Evolutionary conservation across 2,797 vertebrate genomes (phyloP), one percentile per base, ranked within the genome.

Genomic region (Eulemur albifrons): DNA sequence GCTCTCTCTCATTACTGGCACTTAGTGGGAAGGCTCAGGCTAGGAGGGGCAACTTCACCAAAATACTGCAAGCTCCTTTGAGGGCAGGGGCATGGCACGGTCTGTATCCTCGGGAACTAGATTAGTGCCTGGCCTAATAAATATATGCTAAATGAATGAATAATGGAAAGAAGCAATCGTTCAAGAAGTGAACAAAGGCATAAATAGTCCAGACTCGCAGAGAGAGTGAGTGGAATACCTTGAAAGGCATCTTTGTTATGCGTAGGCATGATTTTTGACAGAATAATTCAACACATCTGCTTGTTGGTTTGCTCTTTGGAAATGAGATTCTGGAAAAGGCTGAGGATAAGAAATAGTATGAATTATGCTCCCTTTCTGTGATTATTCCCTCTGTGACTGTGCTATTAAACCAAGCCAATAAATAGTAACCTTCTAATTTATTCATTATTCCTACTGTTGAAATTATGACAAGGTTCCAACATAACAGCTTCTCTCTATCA

Each of bases 361-460:
- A 97, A 95, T 95, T 93, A 89, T 93, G 79, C 43, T 72, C 63
- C 88, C 81, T 82, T 90, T 88, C 82, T 83, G 25, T 87, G 70
- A 96, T 87, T 90, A 43, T 73, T 63, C 54, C 59, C 63, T 95
- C 57, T 94, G 57, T 23, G 25, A 95, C 94, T 94, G 94, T 84
- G 88, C 65, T 87, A 93, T 97, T 94, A 87, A 93, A 35, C 45
- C 88, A 95, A 92, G 61, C 93, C 95, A 96, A 43, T 89, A 97
- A 95, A 93, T 93, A 94, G 54, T 72, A 96, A 79, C 65, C 59
- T 59, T 89, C 45, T 94, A 94, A 97, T 92, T 63, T 96, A 94
- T 97, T 96, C 91, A 93, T 94, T 97, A 97, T 95, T 91, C 76
- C 88, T 97, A 96, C 87, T 94, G 54, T 90, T 96, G 94, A 97